phyloP scores from a whole-genome alignment of 2,113 vertebrate species.

The Scomber scombrus region DNA sequence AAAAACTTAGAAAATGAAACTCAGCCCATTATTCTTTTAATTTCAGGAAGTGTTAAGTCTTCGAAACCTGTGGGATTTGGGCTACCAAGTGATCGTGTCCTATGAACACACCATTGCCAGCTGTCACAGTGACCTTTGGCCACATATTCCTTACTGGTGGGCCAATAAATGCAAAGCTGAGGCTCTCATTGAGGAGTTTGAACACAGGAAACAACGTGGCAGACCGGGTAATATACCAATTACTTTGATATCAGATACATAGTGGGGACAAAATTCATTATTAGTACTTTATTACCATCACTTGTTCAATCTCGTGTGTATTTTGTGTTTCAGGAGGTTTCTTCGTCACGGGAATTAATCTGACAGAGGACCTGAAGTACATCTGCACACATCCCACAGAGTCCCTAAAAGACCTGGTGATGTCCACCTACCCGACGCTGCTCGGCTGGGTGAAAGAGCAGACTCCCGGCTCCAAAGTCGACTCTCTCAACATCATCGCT shows the following conservation, averaged over 20 bases:
- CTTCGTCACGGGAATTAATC: slow-evolving; percentile 87
- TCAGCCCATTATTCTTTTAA: background rate
- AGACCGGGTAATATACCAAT: slow-evolving; percentile 78
- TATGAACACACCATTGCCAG: slow-evolving; percentile 79
- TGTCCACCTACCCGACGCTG: slow-evolving; percentile 82
- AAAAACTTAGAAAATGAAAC: background rate
- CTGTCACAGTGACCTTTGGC: slow-evolving; percentile 81
- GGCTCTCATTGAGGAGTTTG: slow-evolving; percentile 84
- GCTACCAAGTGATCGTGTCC: slow-evolving; percentile 83
- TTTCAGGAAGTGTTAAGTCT: slow-evolving; percentile 82
- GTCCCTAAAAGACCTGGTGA: slow-evolving; percentile 87
- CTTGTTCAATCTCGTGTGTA: background rate
- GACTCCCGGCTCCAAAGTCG: slow-evolving; percentile 69
- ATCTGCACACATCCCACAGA: slow-evolving; percentile 85
- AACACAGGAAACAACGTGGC: slow-evolving; percentile 78
- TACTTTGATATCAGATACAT: background rate
- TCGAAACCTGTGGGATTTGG: slow-evolving; percentile 80
- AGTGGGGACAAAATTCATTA: background rate
- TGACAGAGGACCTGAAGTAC: slow-evolving; percentile 86
- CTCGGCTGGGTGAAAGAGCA: slow-evolving; percentile 83
- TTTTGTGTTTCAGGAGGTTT: slow-evolving; percentile 79
- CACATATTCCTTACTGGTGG: slow-evolving; percentile 88
- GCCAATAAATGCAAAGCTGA: slow-evolving; percentile 86
- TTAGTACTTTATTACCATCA: background rate
- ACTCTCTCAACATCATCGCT: slow-evolving; percentile 85